Evolutionary conservation across 2,888 invertebrate genomes (phyloP).

Genomic region (Erebia palarica): DNA sequence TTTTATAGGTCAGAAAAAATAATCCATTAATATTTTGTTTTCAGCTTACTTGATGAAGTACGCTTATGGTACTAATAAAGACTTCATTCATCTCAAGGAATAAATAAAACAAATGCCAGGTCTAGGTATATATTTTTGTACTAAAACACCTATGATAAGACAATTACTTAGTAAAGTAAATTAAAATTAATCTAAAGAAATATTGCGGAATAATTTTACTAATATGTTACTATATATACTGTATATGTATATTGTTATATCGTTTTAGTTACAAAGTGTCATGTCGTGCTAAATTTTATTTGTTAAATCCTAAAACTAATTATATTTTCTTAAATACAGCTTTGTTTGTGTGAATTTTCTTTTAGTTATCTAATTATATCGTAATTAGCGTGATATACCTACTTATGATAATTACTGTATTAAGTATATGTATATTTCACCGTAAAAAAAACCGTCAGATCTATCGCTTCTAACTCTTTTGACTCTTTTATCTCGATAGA

Average conservation of each 20-base stretch:
- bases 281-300: neutral
- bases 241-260: constrained; percentile 10
- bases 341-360: neutral
- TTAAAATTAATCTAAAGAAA: neutral
- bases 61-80: constrained; percentile 23
- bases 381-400: too few species aligned
- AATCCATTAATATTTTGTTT: constrained; percentile 19
- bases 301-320: neutral
- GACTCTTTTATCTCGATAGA: too few species aligned
- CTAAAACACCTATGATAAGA: constrained; percentile 10
- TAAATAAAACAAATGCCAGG: constrained; percentile 14
- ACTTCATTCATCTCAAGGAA: constrained; percentile 28
- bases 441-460: too few species aligned
- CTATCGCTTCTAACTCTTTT: too few species aligned
- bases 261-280: neutral
- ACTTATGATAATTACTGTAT: too few species aligned
- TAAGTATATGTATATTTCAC: neutral
- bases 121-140: constrained; percentile 31
- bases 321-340: neutral
- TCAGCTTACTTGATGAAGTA: constrained; percentile 26
- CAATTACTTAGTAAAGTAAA: neutral
- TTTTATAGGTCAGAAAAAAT: too few species aligned
- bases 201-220: constrained; percentile 6
- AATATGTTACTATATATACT: neutral
- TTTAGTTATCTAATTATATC: neutral